These are phyloP conservation scores for Drosophila saltans DNA, from an alignment of 1,140 invertebrate genomes.

Conservation along the genomic window DNA sequence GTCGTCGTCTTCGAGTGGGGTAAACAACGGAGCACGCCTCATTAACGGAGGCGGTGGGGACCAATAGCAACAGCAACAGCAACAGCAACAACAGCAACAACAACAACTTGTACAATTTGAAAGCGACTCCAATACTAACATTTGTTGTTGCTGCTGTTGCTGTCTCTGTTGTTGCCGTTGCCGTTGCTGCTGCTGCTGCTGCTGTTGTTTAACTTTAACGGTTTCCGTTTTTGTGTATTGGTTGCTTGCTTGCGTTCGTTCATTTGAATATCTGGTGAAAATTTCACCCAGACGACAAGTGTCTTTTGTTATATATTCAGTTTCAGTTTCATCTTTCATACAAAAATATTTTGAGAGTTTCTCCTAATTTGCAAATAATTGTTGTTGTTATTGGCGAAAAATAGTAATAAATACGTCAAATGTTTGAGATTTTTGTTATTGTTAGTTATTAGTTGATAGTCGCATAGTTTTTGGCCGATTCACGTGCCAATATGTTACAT, in stretches of 20 bases:
- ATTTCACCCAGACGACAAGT: constrained; percentile 81
- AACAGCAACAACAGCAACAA: constrained; percentile 46
- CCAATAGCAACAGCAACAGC: constrained; percentile 40
- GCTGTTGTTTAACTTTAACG: constrained; percentile 72
- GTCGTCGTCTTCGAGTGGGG: constrained; percentile 56
- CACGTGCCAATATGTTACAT: constrained; percentile 64
- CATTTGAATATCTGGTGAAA: constrained; percentile 80
- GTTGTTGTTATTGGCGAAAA: constrained; percentile 33
- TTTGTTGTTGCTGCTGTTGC: constrained; percentile 46
- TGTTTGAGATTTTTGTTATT: constrained; percentile 35
- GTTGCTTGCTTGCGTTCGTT: constrained; percentile 61
- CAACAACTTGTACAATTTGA: constrained; percentile 66
- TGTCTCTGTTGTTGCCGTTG: constrained; percentile 42
- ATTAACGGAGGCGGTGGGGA: constrained; percentile 56
- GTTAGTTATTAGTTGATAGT: constrained; percentile 14
- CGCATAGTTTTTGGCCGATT: constrained; percentile 64
- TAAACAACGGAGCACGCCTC: constrained; percentile 72
- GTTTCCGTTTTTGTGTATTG: constrained; percentile 75
- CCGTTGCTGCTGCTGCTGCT: constrained; percentile 34
- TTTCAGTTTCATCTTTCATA: constrained; percentile 52
- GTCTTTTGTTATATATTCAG: constrained; percentile 70
- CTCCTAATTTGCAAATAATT: constrained; percentile 79
- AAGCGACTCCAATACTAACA: constrained; percentile 67
- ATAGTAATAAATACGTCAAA: constrained; percentile 24
- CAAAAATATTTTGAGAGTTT: constrained; percentile 58